Evolutionary conservation across 2,113 vertebrate genomes (phyloP).

Genomic region (Esox niger): DNA sequence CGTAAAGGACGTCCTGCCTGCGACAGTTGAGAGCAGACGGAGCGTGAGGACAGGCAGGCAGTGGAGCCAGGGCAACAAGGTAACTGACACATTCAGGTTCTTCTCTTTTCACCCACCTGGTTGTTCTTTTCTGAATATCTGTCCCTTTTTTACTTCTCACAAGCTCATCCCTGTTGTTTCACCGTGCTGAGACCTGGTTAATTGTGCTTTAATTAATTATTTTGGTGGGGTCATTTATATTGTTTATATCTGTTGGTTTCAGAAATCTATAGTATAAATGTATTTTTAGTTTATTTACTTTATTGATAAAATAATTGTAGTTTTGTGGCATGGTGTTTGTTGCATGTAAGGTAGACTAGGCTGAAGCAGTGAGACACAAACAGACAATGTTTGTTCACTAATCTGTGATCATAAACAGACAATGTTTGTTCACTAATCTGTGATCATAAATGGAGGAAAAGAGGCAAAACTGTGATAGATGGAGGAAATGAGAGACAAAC

Average conservation of each 20-base stretch:
- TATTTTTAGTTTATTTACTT: too few relatives aligned
- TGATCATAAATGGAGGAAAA: conserved; percentile 27
- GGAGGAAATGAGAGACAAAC: background rate
- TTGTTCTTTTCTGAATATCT: conserved; percentile 8
- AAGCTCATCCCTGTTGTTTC: background rate
- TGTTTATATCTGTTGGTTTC: too few relatives aligned
- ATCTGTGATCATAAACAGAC: too few relatives aligned
- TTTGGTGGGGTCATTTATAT: too few relatives aligned
- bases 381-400: conserved; percentile 21
- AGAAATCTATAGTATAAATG: too few relatives aligned
- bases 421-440: conserved; percentile 33
- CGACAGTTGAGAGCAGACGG: conserved; percentile 25
- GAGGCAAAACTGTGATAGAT: background rate
- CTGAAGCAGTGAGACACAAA: too few relatives aligned
- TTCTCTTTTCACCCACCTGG: conserved; percentile 36
- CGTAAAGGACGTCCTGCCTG: conserved; percentile 57
- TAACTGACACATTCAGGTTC: conserved; percentile 50
- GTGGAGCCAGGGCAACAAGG: conserved; percentile 46
- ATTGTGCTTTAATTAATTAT: background rate
- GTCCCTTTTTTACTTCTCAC: too few relatives aligned
- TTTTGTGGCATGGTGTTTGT: background rate
- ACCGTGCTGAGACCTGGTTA: background rate
- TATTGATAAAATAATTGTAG: background rate
- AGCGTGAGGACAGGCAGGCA: conserved; percentile 9
- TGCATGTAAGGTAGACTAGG: conserved; percentile 16